These are phyloP conservation scores for Gari tellinella DNA, from an alignment of 2,888 invertebrate species.

Conservation along the genomic window DNA sequence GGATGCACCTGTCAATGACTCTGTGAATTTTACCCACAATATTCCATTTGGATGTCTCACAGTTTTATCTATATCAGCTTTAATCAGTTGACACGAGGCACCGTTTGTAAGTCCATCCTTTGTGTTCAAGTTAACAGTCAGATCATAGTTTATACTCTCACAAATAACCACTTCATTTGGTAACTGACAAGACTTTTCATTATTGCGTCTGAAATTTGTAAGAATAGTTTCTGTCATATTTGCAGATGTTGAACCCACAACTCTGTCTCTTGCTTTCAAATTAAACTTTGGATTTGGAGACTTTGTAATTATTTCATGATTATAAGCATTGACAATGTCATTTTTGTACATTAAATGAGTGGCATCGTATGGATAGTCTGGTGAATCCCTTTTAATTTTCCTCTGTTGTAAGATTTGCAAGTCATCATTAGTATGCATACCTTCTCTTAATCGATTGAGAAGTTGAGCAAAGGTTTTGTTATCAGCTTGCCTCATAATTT, in stretches of 20 bases:
- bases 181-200: constrained; percentile 32
- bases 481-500: constrained; percentile 62
- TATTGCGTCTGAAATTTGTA: constrained; percentile 13
- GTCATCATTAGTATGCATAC: constrained; percentile 54
- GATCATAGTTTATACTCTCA: constrained; percentile 40
- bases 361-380: constrained; percentile 4
- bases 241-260: constrained; percentile 13
- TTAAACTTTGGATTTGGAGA: constrained; percentile 9
- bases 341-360: constrained; percentile 5
- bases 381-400: background rate
- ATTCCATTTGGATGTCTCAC: constrained; percentile 13
- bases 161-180: constrained; percentile 20
- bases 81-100: constrained; percentile 43
- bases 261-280: constrained; percentile 48
- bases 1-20: constrained; percentile 25
- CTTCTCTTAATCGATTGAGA: constrained; percentile 59
- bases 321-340: constrained; percentile 7
- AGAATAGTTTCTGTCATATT: constrained; percentile 16
- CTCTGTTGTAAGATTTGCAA: constrained; percentile 47
- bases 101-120: constrained; percentile 63
- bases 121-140: constrained; percentile 48
- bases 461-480: constrained; percentile 58
- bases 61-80: constrained; percentile 17
- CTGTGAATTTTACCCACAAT: constrained; percentile 40
- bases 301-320: constrained; percentile 14